Evolutionary conservation across 2,797 vertebrate species (phyloP), one percentile per base, ranked within the genome.

Genomic region (Sebastes cheni): DNA sequence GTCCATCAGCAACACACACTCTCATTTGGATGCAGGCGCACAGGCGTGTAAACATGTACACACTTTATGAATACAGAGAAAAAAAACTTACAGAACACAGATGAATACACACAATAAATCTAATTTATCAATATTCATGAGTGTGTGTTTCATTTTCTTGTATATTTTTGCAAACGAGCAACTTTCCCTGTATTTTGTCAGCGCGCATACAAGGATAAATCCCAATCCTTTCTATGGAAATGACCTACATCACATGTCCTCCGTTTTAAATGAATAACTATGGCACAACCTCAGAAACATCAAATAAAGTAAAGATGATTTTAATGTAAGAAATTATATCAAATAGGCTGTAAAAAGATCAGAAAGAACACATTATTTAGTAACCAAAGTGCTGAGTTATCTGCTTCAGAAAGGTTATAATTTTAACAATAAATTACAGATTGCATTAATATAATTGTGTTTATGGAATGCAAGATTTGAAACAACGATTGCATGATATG

Each of bases 21-120:
- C 64, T 70, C 56, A 85, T 82, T 86, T 83, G n/a, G 64, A 87
- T 74, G 77, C 70, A 87, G 12, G 30, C n/a, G 6, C 70, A 90
- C 67, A 80, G 11, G 46, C 62, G 68, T 36, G 67, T 52, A 73
- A 78, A 76, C 67, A 79, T 66, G 54, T 34, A 79, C 59, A 84
- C 6, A 65, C 14, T 72, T 65, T 12, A 52, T 34, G 25, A 52
- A 59, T 55, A 62, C 27, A 67, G 32, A 65, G 16, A 56, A 69
- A 68, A 50, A 50, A 50, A 72, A 29, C 39, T 9, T 13, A 18
- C 36, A 64, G 6, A 54, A 52, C 7, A 67, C 8, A 29, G 10
- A 73, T 58, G 9, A 55, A 80, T 32, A 36, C 34, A 32, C 8
- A 66, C 2, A 2, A 68, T 46, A 13, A 52, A 1, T 2, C 27